Evolutionary conservation across 2,113 vertebrate species (phyloP).

Genomic region (Progne subis): DNA sequence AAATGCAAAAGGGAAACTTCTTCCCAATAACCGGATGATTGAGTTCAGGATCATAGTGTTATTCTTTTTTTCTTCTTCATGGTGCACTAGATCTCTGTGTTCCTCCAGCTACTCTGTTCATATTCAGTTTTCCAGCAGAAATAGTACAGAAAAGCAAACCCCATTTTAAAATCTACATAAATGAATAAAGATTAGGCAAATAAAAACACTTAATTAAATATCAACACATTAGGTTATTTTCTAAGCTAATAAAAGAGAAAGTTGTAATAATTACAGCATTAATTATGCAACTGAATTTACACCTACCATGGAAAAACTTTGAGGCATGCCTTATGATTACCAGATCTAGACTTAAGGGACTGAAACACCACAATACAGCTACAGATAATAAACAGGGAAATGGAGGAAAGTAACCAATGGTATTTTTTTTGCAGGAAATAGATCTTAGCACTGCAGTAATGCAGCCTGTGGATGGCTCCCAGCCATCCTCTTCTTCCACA

Average conservation of each 20-base stretch:
- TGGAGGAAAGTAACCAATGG: background rate
- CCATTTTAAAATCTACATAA: background rate
- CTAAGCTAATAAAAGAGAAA: conserved; percentile 16
- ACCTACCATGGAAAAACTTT: background rate
- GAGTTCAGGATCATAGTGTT: background rate
- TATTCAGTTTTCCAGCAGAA: background rate
- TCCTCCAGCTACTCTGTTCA: background rate
- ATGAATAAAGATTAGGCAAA: conserved; percentile 36
- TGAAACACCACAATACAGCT: background rate
- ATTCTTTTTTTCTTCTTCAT: background rate
- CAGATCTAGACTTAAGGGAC: background rate
- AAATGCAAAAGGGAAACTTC: background rate
- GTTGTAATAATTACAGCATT: background rate
- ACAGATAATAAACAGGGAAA: background rate
- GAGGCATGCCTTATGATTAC: background rate
- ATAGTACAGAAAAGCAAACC: background rate
- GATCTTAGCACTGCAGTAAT: background rate
- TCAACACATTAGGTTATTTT: conserved; percentile 33
- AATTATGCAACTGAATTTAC: conserved; percentile 15
- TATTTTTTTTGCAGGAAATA: background rate
- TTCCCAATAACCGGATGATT: background rate
- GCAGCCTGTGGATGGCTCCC: background rate
- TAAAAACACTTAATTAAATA: background rate
- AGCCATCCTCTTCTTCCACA: background rate
- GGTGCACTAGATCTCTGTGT: background rate